phyloP scores from a whole-genome alignment of 2,888 invertebrate genomes.

The Opisthograptis luteolata region DNA sequence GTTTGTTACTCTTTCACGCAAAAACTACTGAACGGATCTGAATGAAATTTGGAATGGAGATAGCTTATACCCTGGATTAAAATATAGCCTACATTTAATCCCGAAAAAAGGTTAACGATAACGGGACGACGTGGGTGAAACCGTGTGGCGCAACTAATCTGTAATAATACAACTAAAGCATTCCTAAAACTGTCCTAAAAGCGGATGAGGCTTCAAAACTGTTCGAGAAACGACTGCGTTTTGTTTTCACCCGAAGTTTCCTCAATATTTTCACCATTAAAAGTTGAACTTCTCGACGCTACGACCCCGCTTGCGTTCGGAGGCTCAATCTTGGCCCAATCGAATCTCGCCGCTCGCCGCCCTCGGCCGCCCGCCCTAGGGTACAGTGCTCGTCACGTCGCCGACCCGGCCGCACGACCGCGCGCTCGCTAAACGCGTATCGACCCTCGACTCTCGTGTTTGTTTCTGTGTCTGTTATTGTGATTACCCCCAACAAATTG shows the following conservation, averaged over 20 bases:
- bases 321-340: constrained; percentile 19
- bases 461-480: constrained; percentile 53
- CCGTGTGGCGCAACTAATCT: no score
- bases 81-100: no score
- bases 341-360: constrained; percentile 19
- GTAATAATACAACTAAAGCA: no score
- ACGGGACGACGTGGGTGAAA: no score
- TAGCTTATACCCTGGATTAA: no score
- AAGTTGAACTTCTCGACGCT: constrained; percentile 36
- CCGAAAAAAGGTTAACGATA: no score
- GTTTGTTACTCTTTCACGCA: no score
- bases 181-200: not conserved
- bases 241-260: constrained; percentile 12
- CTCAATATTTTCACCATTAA: constrained; percentile 37
- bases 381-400: constrained; percentile 57
- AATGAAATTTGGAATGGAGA: no score
- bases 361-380: constrained; percentile 58
- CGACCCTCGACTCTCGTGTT: constrained; percentile 61
- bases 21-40: no score
- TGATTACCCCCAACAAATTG: constrained; percentile 37
- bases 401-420: constrained; percentile 60
- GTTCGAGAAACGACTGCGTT: constrained; percentile 1
- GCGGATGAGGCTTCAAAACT: not conserved
- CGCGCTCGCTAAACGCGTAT: constrained; percentile 41
- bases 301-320: constrained; percentile 29